These are phyloP conservation scores for Bombus turneri DNA, from an alignment of 1,140 invertebrate species.

Conservation along the genomic window DNA sequence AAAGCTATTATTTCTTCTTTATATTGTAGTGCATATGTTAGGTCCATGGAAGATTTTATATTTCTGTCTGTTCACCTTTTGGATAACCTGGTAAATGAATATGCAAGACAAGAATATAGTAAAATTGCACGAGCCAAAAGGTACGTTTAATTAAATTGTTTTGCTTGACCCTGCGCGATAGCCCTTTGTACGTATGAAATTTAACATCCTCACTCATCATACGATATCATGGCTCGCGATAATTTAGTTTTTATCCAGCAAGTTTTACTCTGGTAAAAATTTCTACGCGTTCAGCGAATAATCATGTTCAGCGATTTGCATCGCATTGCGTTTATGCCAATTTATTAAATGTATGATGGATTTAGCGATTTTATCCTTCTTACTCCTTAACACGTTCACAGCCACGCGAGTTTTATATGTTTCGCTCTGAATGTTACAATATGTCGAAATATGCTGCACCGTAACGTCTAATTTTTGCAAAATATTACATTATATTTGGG, in stretches of 20 bases:
- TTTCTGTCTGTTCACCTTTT: background rate
- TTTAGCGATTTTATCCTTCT: background rate
- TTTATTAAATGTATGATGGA: background rate
- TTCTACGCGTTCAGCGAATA: too few relatives aligned
- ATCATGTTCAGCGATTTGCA: background rate
- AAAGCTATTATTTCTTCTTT: background rate
- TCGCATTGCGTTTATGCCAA: background rate
- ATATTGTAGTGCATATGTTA: background rate
- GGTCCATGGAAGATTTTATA: background rate
- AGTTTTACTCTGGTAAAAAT: background rate
- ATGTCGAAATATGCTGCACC: too few relatives aligned
- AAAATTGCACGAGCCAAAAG: slow-evolving; percentile 7
- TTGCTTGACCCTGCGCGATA: background rate
- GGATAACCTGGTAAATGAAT: background rate
- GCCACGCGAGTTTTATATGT: too few relatives aligned
- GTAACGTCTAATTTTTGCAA: too few relatives aligned
- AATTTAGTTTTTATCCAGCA: slow-evolving; percentile 5
- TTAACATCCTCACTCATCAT: slow-evolving; percentile 21
- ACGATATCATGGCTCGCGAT: background rate
- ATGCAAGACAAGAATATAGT: background rate
- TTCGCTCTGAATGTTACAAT: too few relatives aligned
- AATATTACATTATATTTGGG: too few relatives aligned
- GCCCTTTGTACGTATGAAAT: slow-evolving; percentile 33
- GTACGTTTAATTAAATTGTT: slow-evolving; percentile 38
- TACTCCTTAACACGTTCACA: too few relatives aligned